phyloP scores from a whole-genome alignment of 2,797 vertebrate species.

The Garrulus glandarius region DNA sequence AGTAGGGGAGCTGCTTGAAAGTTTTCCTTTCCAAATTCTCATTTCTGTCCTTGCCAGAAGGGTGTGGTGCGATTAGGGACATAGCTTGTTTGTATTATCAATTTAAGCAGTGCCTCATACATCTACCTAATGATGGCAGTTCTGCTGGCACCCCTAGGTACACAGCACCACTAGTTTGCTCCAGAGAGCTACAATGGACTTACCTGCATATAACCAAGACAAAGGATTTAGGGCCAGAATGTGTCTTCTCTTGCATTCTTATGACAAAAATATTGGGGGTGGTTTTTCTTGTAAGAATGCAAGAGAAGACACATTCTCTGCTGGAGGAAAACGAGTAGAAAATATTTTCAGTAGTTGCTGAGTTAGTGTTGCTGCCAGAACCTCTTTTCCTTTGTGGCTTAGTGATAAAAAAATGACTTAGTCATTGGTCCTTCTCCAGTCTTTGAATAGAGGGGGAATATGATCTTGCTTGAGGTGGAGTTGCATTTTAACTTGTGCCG shows the following conservation, averaged over 20 bases:
- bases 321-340: not conserved
- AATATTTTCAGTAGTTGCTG: not conserved
- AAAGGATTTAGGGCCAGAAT: not conserved
- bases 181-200: not conserved
- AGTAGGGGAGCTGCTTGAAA: not conserved
- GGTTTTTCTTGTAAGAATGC: not conserved
- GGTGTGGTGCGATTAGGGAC: not conserved
- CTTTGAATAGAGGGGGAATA: not conserved
- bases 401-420: not conserved
- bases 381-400: not conserved
- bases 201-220: not conserved
- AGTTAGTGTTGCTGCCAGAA: not conserved
- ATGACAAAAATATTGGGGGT: not conserved
- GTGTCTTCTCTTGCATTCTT: not conserved
- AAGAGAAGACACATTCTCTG: no score
- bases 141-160: not conserved
- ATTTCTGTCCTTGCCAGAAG: not conserved
- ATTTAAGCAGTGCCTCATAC: not conserved
- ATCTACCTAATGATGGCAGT: not conserved
- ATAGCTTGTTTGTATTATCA: rapidly evolving
- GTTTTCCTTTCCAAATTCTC: not conserved
- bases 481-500: not conserved
- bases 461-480: not conserved
- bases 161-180: not conserved
- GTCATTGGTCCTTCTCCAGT: not conserved